These are phyloP conservation scores for Rhynchopsitta pachyrhyncha DNA, from an alignment of 2,113 vertebrate species.

Conservation along the genomic window DNA sequence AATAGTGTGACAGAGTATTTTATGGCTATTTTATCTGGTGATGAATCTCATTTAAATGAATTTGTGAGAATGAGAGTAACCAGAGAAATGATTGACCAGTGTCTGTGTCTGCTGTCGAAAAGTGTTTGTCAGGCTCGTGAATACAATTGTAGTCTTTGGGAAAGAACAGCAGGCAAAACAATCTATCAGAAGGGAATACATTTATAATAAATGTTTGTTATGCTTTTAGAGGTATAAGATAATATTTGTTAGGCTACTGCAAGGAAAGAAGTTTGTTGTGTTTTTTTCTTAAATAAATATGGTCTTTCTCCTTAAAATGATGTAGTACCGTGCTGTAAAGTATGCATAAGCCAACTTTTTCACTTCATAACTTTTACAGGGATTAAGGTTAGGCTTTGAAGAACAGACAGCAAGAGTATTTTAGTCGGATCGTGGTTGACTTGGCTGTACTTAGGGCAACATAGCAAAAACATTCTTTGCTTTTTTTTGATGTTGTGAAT, in stretches of 20 bases:
- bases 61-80: background rate
- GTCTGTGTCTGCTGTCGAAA: background rate
- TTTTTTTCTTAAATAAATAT: background rate
- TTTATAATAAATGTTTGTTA: background rate
- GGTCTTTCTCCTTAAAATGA: background rate
- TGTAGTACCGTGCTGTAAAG: background rate
- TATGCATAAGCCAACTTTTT: background rate
- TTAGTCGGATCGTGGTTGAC: background rate
- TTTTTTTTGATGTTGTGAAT: background rate
- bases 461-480: background rate
- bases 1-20: background rate
- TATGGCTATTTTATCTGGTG: background rate
- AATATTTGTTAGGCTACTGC: background rate
- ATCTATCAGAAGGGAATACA: background rate
- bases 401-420: background rate
- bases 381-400: constrained; percentile 15
- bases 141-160: background rate
- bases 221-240: background rate
- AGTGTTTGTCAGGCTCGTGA: background rate
- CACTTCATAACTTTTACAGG: constrained; percentile 35
- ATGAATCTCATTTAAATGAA: background rate
- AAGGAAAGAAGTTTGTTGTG: background rate
- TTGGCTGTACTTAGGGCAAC: background rate
- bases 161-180: background rate
- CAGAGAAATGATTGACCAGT: background rate